Percentiles rank a stretch among this genome's conserved stretches.
Evolutionary conservation across 2,113 vertebrate species (phyloP).

Genomic region (Dicerorhinus sumatrensis): DNA sequence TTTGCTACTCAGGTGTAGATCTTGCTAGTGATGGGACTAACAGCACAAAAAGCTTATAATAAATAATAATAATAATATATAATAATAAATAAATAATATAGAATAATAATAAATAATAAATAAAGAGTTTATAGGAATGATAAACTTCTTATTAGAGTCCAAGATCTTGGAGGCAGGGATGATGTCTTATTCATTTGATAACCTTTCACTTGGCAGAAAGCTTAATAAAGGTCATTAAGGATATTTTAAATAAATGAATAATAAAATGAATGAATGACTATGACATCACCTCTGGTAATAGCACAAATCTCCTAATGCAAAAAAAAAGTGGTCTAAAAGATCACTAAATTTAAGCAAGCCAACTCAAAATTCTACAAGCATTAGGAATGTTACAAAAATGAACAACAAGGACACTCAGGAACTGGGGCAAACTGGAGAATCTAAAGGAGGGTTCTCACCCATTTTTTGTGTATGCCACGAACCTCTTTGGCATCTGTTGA

Average conservation of each 20-base stretch:
- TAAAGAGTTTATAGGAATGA: not conserved
- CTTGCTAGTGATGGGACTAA: not conserved
- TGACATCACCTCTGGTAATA: not conserved
- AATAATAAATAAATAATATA: too few relatives aligned
- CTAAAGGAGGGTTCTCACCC: not conserved
- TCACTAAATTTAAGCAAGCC: not conserved
- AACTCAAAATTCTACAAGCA: not conserved
- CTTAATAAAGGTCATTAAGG: not conserved
- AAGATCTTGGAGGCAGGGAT: not conserved
- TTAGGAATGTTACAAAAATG: not conserved
- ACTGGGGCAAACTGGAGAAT: not conserved
- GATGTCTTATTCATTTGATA: not conserved
- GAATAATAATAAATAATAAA: not conserved
- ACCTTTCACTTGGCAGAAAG: slow-evolving; percentile 18
- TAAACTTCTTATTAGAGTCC: slow-evolving; percentile 1
- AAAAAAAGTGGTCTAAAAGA: not conserved
- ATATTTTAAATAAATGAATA: slow-evolving; percentile 8
- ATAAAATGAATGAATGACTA: not conserved
- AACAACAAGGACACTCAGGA: not conserved
- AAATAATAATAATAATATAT: too few relatives aligned
- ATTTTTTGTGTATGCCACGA: not conserved
- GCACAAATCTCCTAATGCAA: not conserved
- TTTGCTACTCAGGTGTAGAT: not conserved
- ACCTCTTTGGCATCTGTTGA: not conserved
- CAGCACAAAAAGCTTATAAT: not conserved